phyloP scores from a whole-genome alignment of 2,888 invertebrate genomes.

The Graphium colonna region DNA sequence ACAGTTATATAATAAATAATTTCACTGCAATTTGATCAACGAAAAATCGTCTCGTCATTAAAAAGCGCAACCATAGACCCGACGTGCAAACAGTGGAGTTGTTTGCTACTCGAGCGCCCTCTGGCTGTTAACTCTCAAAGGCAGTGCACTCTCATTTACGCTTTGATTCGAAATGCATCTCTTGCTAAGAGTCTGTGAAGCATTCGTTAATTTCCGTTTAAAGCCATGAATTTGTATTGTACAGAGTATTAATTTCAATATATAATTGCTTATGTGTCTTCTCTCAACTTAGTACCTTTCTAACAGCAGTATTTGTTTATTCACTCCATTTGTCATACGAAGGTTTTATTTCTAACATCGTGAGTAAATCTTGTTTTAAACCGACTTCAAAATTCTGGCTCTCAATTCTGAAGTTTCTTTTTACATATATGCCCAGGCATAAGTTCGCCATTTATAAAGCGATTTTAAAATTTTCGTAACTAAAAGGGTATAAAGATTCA shows the following conservation, averaged over 20 bases:
- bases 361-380: too few relatives aligned
- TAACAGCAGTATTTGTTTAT: too few relatives aligned
- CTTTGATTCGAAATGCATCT: constrained; percentile 20
- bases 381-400: too few relatives aligned
- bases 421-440: too few relatives aligned
- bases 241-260: background rate
- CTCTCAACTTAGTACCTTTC: too few relatives aligned
- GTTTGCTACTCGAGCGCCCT: constrained; percentile 6
- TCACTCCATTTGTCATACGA: too few relatives aligned
- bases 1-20: background rate
- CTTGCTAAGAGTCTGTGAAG: constrained; percentile 11
- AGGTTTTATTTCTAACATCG: too few relatives aligned
- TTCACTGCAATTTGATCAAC: background rate
- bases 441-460: too few relatives aligned
- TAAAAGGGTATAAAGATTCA: too few relatives aligned
- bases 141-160: constrained; percentile 8
- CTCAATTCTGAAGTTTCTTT: too few relatives aligned
- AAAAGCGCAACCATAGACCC: constrained; percentile 7
- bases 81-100: constrained; percentile 10
- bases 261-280: too few relatives aligned
- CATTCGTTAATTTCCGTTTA: constrained; percentile 5
- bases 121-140: constrained; percentile 15
- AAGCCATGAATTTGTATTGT: background rate
- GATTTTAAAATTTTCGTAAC: too few relatives aligned
- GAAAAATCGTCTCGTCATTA: constrained; percentile 3